Conservation (phyloP, 2,888 invertebrate genomes). For the Hemithea aestivaria region DNA sequence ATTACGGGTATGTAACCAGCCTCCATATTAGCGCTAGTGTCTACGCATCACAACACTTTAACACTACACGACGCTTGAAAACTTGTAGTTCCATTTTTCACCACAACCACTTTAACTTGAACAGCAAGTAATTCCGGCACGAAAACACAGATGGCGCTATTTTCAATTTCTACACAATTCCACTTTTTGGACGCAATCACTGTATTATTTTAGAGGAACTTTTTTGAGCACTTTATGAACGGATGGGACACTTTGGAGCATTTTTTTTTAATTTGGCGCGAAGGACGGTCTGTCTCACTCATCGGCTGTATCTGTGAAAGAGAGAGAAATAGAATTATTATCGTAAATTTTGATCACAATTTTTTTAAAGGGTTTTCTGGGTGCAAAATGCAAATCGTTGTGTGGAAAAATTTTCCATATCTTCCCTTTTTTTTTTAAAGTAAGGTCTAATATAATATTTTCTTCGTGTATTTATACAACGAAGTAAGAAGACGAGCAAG, state of each 20-base stretch:
- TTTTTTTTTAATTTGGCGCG: slow-evolving; percentile 13
- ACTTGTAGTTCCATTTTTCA: too few species aligned
- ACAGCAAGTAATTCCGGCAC: too few species aligned
- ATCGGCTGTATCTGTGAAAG: slow-evolving; percentile 51
- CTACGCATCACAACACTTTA: slow-evolving; percentile 44
- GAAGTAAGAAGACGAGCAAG: too few species aligned
- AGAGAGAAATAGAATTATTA: slow-evolving; percentile 44
- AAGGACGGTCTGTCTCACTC: slow-evolving; percentile 32
- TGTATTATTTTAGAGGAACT: slow-evolving; percentile 52
- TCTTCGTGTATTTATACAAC: too few species aligned
- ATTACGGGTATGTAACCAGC: slow-evolving; percentile 70
- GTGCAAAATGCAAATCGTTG: too few species aligned
- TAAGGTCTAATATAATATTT: too few species aligned
- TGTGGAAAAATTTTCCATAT: too few species aligned
- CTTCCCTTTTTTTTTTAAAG: too few species aligned
- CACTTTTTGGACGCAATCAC: slow-evolving; percentile 35
- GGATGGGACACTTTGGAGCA: slow-evolving; percentile 15
- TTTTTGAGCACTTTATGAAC: slow-evolving; percentile 34
- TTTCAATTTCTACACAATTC: slow-evolving; percentile 24
- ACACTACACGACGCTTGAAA: too few species aligned
- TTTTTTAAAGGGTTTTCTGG: too few species aligned
- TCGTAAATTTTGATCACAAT: too few species aligned
- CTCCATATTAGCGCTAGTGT: slow-evolving; percentile 68
- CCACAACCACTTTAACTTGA: too few species aligned
- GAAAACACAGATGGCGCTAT: slow-evolving; percentile 53